Percentiles rank a stretch among this genome's conserved stretches.
These are phyloP conservation scores for Toxostoma redivivum DNA, from an alignment of 2,113 vertebrate genomes.

Conservation along the genomic window DNA sequence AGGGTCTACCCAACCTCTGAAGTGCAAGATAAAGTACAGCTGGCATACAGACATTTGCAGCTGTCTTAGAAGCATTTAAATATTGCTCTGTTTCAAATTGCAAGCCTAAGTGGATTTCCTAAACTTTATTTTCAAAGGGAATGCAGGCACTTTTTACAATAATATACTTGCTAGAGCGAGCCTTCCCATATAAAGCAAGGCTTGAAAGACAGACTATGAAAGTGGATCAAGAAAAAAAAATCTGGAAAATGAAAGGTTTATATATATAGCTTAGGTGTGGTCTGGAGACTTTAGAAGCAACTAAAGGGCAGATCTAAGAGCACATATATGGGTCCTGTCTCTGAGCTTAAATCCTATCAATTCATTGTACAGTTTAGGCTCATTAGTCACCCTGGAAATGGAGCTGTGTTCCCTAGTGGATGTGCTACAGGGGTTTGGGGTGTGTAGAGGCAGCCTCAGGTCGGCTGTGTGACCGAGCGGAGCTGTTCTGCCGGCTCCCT, in stretches of 20 bases:
- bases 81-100: not conserved
- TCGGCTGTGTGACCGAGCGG: accelerated
- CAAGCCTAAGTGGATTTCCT: not conserved
- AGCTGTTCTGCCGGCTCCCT: not conserved
- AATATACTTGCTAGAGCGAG: not conserved
- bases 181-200: not conserved
- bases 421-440: not conserved
- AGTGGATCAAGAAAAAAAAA: not conserved
- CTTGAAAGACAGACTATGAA: not conserved
- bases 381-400: not conserved
- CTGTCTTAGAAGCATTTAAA: not conserved
- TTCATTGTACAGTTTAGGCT: not conserved
- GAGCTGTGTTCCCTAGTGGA: not conserved
- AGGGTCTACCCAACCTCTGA: not conserved
- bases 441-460: not conserved
- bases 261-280: not conserved
- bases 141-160: not conserved
- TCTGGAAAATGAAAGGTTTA: not conserved
- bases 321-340: not conserved
- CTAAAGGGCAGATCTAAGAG: not conserved
- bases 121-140: not conserved
- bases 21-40: not conserved
- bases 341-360: not conserved
- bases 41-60: not conserved
- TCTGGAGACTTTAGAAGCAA: not conserved